Conservation (phyloP, 2,797 vertebrate genomes). For the Eulemur coronatus region DNA sequence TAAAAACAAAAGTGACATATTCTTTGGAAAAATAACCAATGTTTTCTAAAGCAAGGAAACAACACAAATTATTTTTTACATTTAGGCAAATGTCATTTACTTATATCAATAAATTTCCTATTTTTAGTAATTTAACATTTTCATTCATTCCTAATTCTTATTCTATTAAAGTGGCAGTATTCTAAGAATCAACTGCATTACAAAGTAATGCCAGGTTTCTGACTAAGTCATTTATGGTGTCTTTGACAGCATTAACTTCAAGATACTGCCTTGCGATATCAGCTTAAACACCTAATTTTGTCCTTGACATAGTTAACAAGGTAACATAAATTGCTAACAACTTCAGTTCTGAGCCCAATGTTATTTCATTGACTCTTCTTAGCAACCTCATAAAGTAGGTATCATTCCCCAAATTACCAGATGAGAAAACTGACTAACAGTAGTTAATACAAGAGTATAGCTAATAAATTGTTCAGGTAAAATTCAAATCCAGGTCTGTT, state of each 20-base stretch:
- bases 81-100: background rate
- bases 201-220: background rate
- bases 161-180: background rate
- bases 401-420: background rate
- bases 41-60: constrained; percentile 33
- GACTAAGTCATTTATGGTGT: background rate
- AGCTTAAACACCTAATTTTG: constrained; percentile 14
- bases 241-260: constrained; percentile 9
- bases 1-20: background rate
- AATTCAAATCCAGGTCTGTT: background rate
- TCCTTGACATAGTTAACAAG: constrained; percentile 22
- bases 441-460: background rate
- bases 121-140: constrained; percentile 10
- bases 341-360: background rate
- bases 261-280: background rate
- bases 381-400: background rate
- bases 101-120: background rate
- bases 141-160: background rate
- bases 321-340: constrained; percentile 18
- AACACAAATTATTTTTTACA: background rate
- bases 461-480: background rate
- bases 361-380: background rate
- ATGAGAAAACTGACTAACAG: background rate
- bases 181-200: background rate
- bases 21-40: background rate